A percentile compares a stretch with the other conserved stretches of the same genome.
Conservation (phyloP, 1,140 invertebrate genomes). For the Macrobrachium nipponense region DNA sequence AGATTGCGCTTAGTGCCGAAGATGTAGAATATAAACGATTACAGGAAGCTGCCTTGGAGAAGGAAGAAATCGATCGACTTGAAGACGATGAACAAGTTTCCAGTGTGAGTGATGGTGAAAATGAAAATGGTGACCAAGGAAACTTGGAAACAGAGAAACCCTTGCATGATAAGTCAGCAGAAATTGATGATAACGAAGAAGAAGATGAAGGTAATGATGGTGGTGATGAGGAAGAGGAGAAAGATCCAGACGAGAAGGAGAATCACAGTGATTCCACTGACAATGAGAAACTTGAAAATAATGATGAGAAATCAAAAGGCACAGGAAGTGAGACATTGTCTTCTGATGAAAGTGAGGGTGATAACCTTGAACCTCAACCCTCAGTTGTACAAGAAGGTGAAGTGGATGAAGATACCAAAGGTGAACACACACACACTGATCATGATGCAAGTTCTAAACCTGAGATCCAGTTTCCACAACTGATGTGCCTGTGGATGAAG, state of each 20-base stretch:
- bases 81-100: background rate
- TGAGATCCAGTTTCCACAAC: background rate
- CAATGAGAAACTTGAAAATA: background rate
- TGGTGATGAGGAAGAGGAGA: slow-evolving; percentile 10
- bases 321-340: background rate
- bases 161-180: background rate
- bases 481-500: background rate
- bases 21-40: slow-evolving; percentile 47
- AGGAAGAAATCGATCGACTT: background rate
- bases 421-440: background rate
- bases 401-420: background rate
- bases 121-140: background rate
- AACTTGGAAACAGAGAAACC: background rate
- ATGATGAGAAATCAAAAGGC: too few species aligned
- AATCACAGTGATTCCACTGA: background rate
- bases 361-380: too few species aligned
- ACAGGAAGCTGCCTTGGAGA: background rate
- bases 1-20: slow-evolving; percentile 43
- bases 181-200: slow-evolving; percentile 2
- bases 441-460: background rate
- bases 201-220: background rate
- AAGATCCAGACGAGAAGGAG: background rate
- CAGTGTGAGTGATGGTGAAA: background rate
- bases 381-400: background rate
- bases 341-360: background rate